Base-by-base conservation (phyloP, 2,888 invertebrate genomes). In the Opisthograptis luteolata region DNA sequence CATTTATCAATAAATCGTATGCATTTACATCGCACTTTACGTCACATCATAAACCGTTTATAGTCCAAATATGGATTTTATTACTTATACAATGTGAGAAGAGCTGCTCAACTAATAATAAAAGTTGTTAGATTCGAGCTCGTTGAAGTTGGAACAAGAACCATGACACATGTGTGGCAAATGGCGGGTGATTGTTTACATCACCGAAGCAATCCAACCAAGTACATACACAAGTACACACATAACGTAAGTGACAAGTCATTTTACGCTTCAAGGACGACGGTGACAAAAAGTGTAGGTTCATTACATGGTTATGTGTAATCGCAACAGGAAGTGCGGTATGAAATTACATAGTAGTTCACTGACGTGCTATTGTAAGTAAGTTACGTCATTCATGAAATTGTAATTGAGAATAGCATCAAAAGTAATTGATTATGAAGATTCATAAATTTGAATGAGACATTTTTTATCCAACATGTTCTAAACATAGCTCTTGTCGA, bases 121-220 rank as follows among this genome's bases (percentile, higher is more conserved):
- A 67, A 69, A 59, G 53, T 66, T 64, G 66, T 68, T 67, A 60
- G 60, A 61, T 60, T 45, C 58, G 54, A 56, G 57, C 60, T 51
- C 55, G 51, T 59, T 61, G 10, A 25, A 43, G 34, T 39, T 57
- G 65, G 62, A 66, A 3, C 10, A n/a, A n/a, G 25, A 25, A 48
- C 66, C n/a, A 66, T 68, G 67, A 75, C 81, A 82, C 76, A 77
- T 82, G 83, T 74, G 73, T 49, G 58, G 70, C 78, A 76, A 80
- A 83, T 78, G 75, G 67, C 50, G 62, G 67, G 58, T 64, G 70
- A 76, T 80, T 84, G n/a, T 82, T 83, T 78, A 78, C 74, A 34
- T 28, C 35, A 47, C 40, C 35, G 40, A 28, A 28, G 47, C 40
- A 34, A 34, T 46, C n/a, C 20, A 4, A 20, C 7, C 8, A 25